These are phyloP conservation scores for Daktulosphaira vitifoliae DNA, from an alignment of 1,140 invertebrate genomes.

Conservation along the genomic window DNA sequence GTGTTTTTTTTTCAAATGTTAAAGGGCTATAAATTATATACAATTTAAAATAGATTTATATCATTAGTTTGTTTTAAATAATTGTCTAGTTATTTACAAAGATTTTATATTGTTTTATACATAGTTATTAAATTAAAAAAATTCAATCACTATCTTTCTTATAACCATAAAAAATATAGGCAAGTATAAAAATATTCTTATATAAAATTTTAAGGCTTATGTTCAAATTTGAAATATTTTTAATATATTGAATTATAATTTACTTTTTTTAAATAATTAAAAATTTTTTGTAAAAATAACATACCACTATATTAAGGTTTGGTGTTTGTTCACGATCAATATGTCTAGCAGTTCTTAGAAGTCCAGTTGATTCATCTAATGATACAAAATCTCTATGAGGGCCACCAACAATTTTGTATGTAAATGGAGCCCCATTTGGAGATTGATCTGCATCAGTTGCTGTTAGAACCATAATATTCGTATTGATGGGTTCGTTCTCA, in stretches of 20 bases:
- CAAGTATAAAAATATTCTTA: too few species aligned
- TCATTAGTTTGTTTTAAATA: too few species aligned
- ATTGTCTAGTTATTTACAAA: too few species aligned
- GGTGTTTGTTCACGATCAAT: slow-evolving; percentile 75
- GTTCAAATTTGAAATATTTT: background rate
- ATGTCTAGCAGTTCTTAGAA: slow-evolving; percentile 64
- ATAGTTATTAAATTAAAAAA: too few species aligned
- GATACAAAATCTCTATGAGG: slow-evolving; percentile 65
- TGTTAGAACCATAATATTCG: slow-evolving; percentile 70
- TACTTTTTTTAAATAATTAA: too few species aligned
- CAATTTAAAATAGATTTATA: too few species aligned
- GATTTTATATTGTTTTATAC: too few species aligned
- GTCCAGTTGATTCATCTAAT: slow-evolving; percentile 68
- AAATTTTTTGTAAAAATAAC: slow-evolving; percentile 32
- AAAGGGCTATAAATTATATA: too few species aligned
- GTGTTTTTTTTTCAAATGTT: too few species aligned
- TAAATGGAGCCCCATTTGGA: slow-evolving; percentile 86
- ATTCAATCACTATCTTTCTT: too few species aligned
- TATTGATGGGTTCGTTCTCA: slow-evolving; percentile 80
- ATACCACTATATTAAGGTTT: slow-evolving; percentile 57
- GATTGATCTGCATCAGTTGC: slow-evolving; percentile 83
- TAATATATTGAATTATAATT: too few species aligned
- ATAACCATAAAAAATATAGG: too few species aligned
- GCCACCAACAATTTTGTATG: slow-evolving; percentile 67
- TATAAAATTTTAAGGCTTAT: background rate